Percentiles rank a stretch among this genome's conserved stretches.
These are phyloP conservation scores for Florisuga fusca DNA, from an alignment of 2,797 vertebrate genomes.

Conservation along the genomic window DNA sequence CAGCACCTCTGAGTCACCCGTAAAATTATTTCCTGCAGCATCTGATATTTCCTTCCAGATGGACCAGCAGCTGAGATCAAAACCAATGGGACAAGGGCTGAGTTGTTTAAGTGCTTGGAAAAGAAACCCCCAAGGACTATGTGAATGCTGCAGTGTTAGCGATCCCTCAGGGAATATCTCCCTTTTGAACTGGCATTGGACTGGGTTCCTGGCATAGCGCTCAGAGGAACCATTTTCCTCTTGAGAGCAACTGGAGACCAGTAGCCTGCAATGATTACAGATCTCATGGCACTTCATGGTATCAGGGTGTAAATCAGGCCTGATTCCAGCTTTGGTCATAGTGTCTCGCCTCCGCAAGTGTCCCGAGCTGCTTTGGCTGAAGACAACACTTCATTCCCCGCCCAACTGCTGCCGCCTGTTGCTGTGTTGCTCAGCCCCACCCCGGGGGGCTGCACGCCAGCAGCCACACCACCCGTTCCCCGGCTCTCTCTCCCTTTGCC, in stretches of 20 bases:
- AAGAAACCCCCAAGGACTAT: slow-evolving; percentile 2
- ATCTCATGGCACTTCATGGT: background rate
- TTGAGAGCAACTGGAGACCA: background rate
- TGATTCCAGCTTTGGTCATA: background rate
- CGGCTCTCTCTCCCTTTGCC: background rate
- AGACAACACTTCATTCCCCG: background rate
- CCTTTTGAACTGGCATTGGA: slow-evolving; percentile 9
- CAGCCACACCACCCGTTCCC: rapidly evolving
- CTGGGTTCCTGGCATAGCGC: background rate
- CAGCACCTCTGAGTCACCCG: slow-evolving; percentile 60
- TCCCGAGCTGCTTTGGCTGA: background rate
- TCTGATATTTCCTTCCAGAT: slow-evolving; percentile 68
- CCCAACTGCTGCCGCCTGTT: background rate
- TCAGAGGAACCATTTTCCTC: slow-evolving; percentile 28
- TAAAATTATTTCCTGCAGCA: slow-evolving; percentile 67
- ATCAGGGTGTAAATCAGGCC: background rate
- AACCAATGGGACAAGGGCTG: slow-evolving; percentile 61
- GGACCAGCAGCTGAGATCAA: slow-evolving; percentile 68
- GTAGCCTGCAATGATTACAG: background rate
- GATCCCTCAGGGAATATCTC: background rate
- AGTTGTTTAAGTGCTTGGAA: slow-evolving; percentile 53
- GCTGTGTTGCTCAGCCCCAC: background rate
- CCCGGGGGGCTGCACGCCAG: background rate
- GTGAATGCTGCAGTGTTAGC: slow-evolving; percentile 6
- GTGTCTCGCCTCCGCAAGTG: background rate